phyloP scores from a whole-genome alignment of 2,888 invertebrate genomes.

The Caenorhabditis plicata region DNA sequence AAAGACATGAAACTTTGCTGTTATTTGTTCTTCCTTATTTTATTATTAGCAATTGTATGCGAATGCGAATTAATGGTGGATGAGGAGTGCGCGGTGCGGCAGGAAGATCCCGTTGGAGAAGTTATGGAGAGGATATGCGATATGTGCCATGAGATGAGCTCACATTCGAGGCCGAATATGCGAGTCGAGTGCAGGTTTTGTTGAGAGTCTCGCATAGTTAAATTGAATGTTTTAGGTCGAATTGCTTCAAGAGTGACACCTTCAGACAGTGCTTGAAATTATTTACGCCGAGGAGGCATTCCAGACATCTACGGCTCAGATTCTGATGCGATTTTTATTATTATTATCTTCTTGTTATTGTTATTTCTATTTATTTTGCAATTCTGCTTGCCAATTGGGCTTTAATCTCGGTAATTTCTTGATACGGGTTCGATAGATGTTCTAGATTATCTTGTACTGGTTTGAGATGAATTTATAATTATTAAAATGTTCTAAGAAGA shows the following conservation, averaged over 20 bases:
- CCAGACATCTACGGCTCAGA: conserved; percentile 22
- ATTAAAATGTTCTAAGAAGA: too few species aligned
- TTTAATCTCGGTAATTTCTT: too few species aligned
- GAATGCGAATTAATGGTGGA: not conserved
- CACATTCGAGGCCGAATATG: conserved; percentile 41
- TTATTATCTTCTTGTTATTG: not conserved
- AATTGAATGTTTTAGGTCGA: conserved; percentile 30
- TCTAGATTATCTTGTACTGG: too few species aligned
- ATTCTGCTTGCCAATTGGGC: not conserved
- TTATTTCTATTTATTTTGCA: not conserved
- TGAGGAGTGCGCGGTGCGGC: conserved; percentile 21
- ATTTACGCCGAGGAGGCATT: conserved; percentile 38
- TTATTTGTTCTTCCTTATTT: not conserved
- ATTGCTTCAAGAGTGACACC: conserved; percentile 44
- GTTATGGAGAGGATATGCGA: conserved; percentile 54
- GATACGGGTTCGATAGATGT: too few species aligned
- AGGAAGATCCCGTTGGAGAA: conserved; percentile 41
- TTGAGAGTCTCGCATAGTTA: not conserved
- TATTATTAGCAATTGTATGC: too few species aligned
- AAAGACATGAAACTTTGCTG: too few species aligned
- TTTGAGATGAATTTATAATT: too few species aligned
- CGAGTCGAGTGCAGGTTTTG: conserved; percentile 49
- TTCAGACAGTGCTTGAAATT: conserved; percentile 44
- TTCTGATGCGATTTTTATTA: not conserved
- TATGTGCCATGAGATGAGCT: conserved; percentile 50